Evolutionary conservation across 2,888 invertebrate species (phyloP).

Genomic region (Nemotelus pantherinus): DNA sequence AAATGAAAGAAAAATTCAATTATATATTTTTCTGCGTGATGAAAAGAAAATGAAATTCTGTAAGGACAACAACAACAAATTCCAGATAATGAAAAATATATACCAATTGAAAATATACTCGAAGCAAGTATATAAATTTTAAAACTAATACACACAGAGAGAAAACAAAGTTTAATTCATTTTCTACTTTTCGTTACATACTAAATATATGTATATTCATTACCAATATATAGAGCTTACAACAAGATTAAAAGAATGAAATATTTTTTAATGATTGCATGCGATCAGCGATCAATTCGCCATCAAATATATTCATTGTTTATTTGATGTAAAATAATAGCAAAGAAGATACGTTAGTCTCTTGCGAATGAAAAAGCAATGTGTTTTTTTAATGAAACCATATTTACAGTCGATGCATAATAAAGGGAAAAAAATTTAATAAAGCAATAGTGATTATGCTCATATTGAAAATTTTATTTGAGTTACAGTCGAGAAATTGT

Average conservation of each 20-base stretch:
- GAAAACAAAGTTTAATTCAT: neutral
- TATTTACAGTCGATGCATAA: no score
- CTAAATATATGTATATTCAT: neutral
- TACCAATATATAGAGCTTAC: constrained; percentile 24
- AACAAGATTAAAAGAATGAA: constrained; percentile 15
- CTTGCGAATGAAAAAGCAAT: neutral
- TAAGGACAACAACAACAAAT: neutral
- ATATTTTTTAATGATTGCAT: neutral
- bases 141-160: constrained; percentile 10
- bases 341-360: neutral
- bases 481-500: constrained; percentile 19
- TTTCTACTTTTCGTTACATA: constrained; percentile 9
- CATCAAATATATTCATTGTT: neutral
- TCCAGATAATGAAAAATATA: no score
- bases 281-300: neutral
- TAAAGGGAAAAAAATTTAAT: no score
- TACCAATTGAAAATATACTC: neutral
- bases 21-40: constrained; percentile 31
- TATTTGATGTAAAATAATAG: neutral
- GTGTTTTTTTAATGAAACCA: neutral
- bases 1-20: constrained; percentile 11
- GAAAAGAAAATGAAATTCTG: constrained; percentile 11
- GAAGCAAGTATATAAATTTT: neutral
- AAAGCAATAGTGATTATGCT: no score
- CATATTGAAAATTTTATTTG: neutral